phyloP scores from a whole-genome alignment of 1,140 invertebrate species.

The Bombus affinis region DNA sequence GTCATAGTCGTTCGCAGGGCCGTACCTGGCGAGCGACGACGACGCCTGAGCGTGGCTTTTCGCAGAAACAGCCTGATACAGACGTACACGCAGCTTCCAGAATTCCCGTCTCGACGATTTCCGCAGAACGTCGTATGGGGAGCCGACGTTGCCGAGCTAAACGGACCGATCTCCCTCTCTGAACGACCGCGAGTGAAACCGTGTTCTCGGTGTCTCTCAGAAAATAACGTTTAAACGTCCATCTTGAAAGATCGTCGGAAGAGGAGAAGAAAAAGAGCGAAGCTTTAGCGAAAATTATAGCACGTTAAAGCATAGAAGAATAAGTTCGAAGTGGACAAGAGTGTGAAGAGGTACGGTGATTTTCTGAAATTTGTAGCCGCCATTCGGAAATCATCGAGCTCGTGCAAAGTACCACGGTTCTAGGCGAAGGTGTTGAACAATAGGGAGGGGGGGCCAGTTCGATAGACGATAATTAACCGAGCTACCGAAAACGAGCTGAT shows the following conservation, averaged over 20 bases:
- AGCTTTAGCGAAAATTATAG: neutral
- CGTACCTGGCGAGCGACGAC: conserved; percentile 19
- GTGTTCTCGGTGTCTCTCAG: too few species aligned
- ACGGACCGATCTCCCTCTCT: neutral
- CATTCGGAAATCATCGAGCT: neutral
- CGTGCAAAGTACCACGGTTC: neutral
- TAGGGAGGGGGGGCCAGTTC: neutral
- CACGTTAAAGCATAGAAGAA: neutral
- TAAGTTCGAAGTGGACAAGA: neutral
- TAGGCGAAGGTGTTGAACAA: neutral
- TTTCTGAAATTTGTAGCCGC: neutral
- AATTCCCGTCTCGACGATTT: conserved; percentile 50
- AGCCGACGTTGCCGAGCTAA: neutral
- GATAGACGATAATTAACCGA: conserved; percentile 49
- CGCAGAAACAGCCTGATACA: conserved; percentile 40
- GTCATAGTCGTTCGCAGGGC: neutral
- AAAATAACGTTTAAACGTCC: neutral
- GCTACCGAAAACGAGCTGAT: conserved; percentile 43
- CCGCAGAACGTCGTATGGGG: conserved; percentile 36
- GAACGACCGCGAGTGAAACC: neutral
- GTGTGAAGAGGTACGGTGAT: neutral
- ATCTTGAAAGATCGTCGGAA: too few species aligned
- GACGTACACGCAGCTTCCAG: conserved; percentile 20
- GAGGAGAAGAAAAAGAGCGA: neutral
- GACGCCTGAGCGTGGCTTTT: conserved; percentile 39